phyloP scores from a whole-genome alignment of 2,113 vertebrate genomes.

The Ailurus styani region DNA sequence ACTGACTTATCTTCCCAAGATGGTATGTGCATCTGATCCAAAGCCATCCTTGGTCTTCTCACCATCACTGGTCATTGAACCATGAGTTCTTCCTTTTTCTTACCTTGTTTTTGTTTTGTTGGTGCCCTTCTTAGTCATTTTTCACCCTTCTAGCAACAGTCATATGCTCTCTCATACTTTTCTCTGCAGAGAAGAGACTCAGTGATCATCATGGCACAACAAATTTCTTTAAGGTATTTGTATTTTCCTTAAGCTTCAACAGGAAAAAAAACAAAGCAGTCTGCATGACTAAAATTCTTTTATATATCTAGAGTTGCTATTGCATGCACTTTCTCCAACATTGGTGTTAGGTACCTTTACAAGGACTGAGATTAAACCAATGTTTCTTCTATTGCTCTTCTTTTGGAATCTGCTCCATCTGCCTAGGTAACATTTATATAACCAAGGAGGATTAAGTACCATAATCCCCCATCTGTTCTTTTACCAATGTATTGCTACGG shows the following conservation, averaged over 20 bases:
- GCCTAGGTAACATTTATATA: not conserved
- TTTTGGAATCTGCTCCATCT: not conserved
- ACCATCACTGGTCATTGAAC: not conserved
- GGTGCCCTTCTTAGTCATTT: not conserved
- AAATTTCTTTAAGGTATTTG: not conserved
- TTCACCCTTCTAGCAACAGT: not conserved
- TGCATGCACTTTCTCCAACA: not conserved
- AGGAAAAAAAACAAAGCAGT: not conserved
- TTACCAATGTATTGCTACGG: not conserved
- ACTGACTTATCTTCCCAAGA: not conserved
- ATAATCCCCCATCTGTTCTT: not conserved
- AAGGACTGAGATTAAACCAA: not conserved
- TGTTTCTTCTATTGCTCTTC: not conserved
- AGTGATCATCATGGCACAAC: not conserved
- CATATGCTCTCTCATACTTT: not conserved
- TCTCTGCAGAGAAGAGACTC: not conserved
- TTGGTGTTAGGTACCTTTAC: not conserved
- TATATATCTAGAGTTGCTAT: not conserved
- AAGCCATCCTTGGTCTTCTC: not conserved
- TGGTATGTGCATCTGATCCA: not conserved
- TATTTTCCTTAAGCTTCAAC: not conserved
- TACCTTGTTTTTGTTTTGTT: not conserved
- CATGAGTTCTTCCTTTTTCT: not conserved
- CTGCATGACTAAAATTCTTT: not conserved
- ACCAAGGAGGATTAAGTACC: not conserved